phyloP scores from a whole-genome alignment of 2,797 vertebrate species.

The Toxotes lorentzi region DNA sequence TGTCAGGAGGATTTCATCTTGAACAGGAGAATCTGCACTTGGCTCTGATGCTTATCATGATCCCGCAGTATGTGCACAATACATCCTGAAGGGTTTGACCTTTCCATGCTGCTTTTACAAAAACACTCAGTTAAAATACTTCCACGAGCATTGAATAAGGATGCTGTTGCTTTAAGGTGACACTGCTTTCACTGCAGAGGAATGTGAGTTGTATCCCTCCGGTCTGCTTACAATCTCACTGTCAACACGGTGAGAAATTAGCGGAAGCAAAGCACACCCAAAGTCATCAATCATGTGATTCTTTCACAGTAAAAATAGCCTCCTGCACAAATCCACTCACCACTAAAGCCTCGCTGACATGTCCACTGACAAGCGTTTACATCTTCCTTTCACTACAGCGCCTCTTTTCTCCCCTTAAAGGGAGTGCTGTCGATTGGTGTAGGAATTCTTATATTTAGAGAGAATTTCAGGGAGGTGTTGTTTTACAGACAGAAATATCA shows the following conservation, averaged over 20 bases:
- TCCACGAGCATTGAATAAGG: slow-evolving; percentile 17
- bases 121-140: not conserved
- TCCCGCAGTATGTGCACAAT: slow-evolving; percentile 18
- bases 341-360: slow-evolving; percentile 20
- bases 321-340: slow-evolving; percentile 29
- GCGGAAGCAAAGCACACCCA: slow-evolving; percentile 43
- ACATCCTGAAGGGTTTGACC: slow-evolving; percentile 32
- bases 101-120: not conserved
- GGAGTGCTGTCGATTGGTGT: not conserved
- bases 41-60: slow-evolving; percentile 55
- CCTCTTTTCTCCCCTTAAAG: not conserved
- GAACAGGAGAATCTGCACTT: slow-evolving; percentile 27
- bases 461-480: not conserved
- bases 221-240: slow-evolving; percentile 19
- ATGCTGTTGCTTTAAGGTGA: slow-evolving; percentile 62
- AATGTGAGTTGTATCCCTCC: slow-evolving; percentile 32
- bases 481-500: not conserved
- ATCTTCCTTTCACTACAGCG: slow-evolving; percentile 22
- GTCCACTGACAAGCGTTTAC: slow-evolving; percentile 29
- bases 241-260: slow-evolving; percentile 31
- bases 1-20: slow-evolving; percentile 40
- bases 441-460: not conserved
- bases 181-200: slow-evolving; percentile 31
- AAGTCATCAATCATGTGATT: slow-evolving; percentile 51
- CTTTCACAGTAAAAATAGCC: slow-evolving; percentile 48